Conservation (phyloP, 2,113 vertebrate species). For the Ophiodon elongatus region DNA sequence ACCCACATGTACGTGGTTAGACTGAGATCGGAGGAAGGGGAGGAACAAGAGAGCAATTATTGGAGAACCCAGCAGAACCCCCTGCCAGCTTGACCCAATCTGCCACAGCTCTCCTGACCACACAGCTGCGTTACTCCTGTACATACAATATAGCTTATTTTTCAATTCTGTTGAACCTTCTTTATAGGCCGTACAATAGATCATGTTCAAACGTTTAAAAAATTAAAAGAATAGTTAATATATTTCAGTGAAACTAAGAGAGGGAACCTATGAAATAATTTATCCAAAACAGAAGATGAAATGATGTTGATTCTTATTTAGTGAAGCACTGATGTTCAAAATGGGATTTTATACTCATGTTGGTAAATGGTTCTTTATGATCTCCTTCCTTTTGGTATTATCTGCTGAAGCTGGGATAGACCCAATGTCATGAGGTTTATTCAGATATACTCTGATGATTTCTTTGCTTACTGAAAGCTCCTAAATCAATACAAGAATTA, state of each 20-base stretch:
- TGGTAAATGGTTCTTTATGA: constrained; percentile 65
- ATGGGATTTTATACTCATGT: constrained; percentile 83
- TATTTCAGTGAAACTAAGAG: constrained; percentile 84
- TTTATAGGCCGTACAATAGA: constrained; percentile 82
- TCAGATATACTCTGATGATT: constrained; percentile 71
- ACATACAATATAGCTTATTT: constrained; percentile 88
- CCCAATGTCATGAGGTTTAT: constrained; percentile 74
- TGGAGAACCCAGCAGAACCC: constrained; percentile 54
- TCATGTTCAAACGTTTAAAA: constrained; percentile 75
- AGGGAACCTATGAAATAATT: constrained; percentile 83
- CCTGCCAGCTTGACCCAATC: constrained; percentile 65
- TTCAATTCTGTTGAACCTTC: constrained; percentile 84
- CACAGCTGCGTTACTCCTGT: constrained; percentile 80
- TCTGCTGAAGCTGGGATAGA: constrained; percentile 78
- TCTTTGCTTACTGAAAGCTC: constrained; percentile 64
- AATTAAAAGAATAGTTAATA: constrained; percentile 78
- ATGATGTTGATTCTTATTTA: constrained; percentile 84
- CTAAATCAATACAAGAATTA: constrained; percentile 73
- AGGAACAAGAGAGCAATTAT: constrained; percentile 40
- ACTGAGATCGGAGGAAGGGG: constrained; percentile 41
- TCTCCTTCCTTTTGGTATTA: constrained; percentile 64
- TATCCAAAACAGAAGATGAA: constrained; percentile 80
- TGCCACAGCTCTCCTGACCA: constrained; percentile 69
- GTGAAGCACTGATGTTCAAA: constrained; percentile 77
- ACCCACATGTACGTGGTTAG: constrained; percentile 46